These are phyloP conservation scores for Macropodus opercularis DNA, from an alignment of 2,797 vertebrate genomes.

Conservation along the genomic window DNA sequence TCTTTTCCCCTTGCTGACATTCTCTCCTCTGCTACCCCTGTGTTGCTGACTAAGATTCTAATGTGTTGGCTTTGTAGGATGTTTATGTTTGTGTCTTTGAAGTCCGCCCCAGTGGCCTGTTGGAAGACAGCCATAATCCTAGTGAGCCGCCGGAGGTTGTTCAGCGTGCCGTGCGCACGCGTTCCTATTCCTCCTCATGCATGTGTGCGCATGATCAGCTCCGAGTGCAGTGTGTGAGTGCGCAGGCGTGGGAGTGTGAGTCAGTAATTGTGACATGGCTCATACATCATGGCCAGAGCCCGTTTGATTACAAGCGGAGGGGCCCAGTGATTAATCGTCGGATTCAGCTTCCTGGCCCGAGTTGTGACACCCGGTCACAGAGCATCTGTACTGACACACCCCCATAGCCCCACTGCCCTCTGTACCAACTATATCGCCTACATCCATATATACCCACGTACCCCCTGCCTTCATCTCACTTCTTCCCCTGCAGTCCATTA, in stretches of 20 bases:
- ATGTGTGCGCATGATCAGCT: conserved; percentile 55
- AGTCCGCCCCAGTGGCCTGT: conserved; percentile 67
- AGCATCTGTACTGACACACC: conserved; percentile 97
- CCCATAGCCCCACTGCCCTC: conserved; percentile 57
- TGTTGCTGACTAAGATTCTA: conserved; percentile 76
- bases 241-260: conserved; percentile 59
- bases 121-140: conserved; percentile 73
- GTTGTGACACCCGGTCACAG: conserved; percentile 98
- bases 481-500: conserved; percentile 42
- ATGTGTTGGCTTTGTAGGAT: conserved; percentile 68
- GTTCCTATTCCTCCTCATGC: conserved; percentile 53
- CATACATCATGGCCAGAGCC: conserved; percentile 97
- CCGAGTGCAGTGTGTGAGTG: conserved; percentile 36
- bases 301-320: conserved; percentile 99
- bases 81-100: conserved; percentile 78
- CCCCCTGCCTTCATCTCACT: conserved; percentile 42
- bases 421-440: conserved; percentile 54
- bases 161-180: conserved; percentile 27
- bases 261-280: conserved; percentile 94
- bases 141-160: conserved; percentile 54
- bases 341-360: conserved; percentile 98
- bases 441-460: conserved; percentile 41
- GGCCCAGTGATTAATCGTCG: conserved; percentile 98
- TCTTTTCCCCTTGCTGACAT: conserved; percentile 37
- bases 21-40: conserved; percentile 40